Evolutionary conservation across 2,797 vertebrate genomes (phyloP), one percentile per base, ranked within the genome.

Genomic region (Tolypeutes matacus): DNA sequence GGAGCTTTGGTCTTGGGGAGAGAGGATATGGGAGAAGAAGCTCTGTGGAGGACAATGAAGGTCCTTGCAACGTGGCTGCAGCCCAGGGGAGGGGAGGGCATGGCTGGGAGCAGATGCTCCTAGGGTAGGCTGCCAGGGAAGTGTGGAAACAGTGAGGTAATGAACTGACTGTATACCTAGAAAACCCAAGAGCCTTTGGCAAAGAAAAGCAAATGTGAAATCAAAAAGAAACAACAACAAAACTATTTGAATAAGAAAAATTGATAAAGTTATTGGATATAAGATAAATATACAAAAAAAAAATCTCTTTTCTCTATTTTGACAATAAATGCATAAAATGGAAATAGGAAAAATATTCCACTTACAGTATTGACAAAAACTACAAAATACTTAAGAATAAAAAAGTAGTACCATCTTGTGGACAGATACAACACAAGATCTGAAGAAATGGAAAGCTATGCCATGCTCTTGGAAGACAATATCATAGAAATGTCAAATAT

Each of bases 271-370:
- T 93, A 73, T 87, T 87, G 25, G 85, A 53, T 72, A 78, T 13
- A 81, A 94, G 67, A 64, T 73, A 93, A 90, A 94, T 51, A 75
- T 14, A 46, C n/a, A 87, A 92, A 83, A 88, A 42, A 42, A 15
- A 49, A 64, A 53, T 42, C 7, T 0, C 42, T 82, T 86, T 93
- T 69, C 42, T 93, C 29, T 64, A 46, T 70, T 91, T 91, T 86
- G 73, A 91, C 36, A 75, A 64, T 42, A 95, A 85, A 83, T 51
- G 51, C 14, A 31, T 53, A 51, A 58, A 94, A 62, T 25, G 34
- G 31, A 89, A 73, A 75, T 25, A 80, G 72, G 49, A 92, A 58
- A 92, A 85, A 86, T 60, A 75, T 11, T 46, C 42, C 70, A 82
- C 1, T 76, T 92, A 80, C 5, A 46, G 25, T 83, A 83, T 58